Base-by-base conservation (phyloP, 2,888 invertebrate species). In the Synanthedon tipuliformis region DNA sequence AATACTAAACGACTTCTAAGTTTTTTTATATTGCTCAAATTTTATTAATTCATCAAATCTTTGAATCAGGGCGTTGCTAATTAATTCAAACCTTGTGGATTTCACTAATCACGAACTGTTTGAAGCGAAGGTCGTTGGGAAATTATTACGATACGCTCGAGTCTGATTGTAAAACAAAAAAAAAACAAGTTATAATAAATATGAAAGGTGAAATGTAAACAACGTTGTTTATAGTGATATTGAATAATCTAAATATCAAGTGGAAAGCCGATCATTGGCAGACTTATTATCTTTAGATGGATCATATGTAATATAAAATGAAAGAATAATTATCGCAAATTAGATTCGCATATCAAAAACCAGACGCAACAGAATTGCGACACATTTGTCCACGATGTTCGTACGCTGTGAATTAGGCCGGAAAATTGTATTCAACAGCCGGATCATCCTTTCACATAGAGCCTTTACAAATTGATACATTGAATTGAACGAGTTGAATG, bases 391-490 rank as follows among this genome's bases (percentile, higher is more conserved):
- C 62, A 63, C 61, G 67, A 70, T 68, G 64, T 12, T 50, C 50
- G 65, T 65, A 64, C 71, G 64, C 61, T 69, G 76, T 68, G 74
- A 80, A 82, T 73, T 75, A 73, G 81, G 77, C 66, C 70, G 82
- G 78, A 82, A 82, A 81, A 75, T 75, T 64, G 66, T 66, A 69
- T 66, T 66, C 69, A 68, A 62, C 69, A 61, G 61, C 57, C 59
- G 60, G 61, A 65, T 64, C 62, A 65, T 71, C 75, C 79, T 80
- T 81, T 81, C 78, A 83, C 73, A 75, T 74, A 66, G 62, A 69
- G 61, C 59, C 59, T 62, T 65, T 65, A 64, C 59, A 61, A 61
- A 60, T 62, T 65, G 61, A 61, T 62, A 58, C 60, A 73, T 69
- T 69, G 63, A 71, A 65, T 62, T 60, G 60, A 34, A 34, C 34